Base-by-base conservation (phyloP, 2,888 invertebrate species). In the Macrosoma leucophasiata region DNA sequence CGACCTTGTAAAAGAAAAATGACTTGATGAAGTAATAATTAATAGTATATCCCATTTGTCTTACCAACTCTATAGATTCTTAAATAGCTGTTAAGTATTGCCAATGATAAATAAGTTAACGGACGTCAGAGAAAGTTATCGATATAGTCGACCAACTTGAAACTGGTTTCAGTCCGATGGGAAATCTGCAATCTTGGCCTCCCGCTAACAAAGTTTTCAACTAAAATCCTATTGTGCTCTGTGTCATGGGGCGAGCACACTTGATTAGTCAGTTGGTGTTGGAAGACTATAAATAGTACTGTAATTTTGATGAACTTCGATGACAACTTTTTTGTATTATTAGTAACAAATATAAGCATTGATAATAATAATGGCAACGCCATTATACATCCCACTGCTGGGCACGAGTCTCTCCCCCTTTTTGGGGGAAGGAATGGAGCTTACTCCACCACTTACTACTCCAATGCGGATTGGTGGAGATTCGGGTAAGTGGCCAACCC, bases 131-230 rank as follows among this genome's bases (percentile, higher is more conserved):
- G 55, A 53, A 72, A 78, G 70, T 78, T 77, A 79, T 76, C 74
- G 73, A 79, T 81, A 76, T 62, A 72, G 76, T 72, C 68, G 62
- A 56, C 60, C 43, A 77, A 82, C 68, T 81, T 70, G 74, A 74
- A 79, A 77, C 77, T 78, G 72, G 73, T 58, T 65, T 69, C 62
- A 52, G 72, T 58, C 82, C 78, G 55, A 51, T 56, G 82, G 82
- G 82, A 84, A 84, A 82, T 82, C 70, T 75, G 56, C 74, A 77
- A 78, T 81, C 81, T 79, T 79, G 78, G 77, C 68, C 71, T 72
- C 63, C 62, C 64, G 58, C 69, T 82, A 79, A 81, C 78, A 78
- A 82, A 84, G 82, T 84, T 84, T 71, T 66, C 61, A 78, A 78
- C 78, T 81, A 63, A 79, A 79, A 77, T 77, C 75, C 72, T 78